Percentiles rank a stretch among this genome's conserved stretches.
Evolutionary conservation across 2,888 invertebrate species (phyloP).

Genomic region (Ecdyonurus torrentis): DNA sequence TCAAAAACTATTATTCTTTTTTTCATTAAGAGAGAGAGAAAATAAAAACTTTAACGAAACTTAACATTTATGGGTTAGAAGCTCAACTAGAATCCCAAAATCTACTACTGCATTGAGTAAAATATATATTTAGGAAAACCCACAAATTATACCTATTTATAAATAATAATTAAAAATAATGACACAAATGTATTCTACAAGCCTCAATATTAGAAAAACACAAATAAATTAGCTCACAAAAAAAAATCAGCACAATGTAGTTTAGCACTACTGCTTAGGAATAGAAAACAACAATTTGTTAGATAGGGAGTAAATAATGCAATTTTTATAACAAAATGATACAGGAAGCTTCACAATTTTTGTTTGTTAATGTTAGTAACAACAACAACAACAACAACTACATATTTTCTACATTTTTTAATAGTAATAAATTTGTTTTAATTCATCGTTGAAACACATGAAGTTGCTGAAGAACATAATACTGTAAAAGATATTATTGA

Average conservation of each 20-base stretch:
- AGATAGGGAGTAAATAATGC: no score
- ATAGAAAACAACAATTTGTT: background rate
- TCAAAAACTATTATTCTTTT: no score
- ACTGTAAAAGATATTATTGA: background rate
- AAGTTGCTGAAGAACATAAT: background rate
- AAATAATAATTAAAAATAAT: background rate
- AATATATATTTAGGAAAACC: no score
- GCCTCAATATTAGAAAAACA: background rate
- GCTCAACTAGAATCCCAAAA: no score
- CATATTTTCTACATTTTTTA: no score
- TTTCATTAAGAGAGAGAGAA: no score
- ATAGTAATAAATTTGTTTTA: no score
- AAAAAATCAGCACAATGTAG: background rate
- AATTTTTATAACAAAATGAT: background rate
- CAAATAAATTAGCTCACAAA: background rate
- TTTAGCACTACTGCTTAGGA: background rate
- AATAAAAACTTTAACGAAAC: no score
- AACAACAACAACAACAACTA: no score
- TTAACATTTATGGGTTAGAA: no score
- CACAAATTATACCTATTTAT: no score
- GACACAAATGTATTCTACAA: background rate
- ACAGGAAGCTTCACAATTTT: background rate
- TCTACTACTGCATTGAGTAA: no score
- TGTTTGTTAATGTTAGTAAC: slow-evolving; percentile 1
- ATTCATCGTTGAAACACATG: background rate